Evolutionary conservation across 2,797 vertebrate species (phyloP).

Genomic region (Odontamblyopus rebecca): DNA sequence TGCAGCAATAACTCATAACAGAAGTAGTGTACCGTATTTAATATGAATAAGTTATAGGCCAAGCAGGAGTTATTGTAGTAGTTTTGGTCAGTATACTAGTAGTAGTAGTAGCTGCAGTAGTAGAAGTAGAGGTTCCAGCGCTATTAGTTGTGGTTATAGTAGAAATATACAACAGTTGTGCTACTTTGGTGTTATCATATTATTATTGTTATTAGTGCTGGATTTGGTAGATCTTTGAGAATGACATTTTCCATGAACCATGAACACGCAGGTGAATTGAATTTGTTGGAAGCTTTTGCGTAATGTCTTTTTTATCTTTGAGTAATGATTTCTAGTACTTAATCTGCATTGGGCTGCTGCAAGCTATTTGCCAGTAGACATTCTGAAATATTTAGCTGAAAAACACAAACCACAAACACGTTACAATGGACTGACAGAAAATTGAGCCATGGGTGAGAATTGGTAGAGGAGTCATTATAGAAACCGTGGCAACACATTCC

Average conservation of each 20-base stretch:
- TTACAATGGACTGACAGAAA: constrained; percentile 12
- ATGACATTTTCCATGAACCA: no score
- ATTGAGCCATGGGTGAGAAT: constrained; percentile 45
- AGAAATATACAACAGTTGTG: neutral
- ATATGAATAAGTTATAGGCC: neutral
- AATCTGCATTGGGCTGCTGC: constrained; percentile 1
- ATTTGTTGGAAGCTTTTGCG: neutral
- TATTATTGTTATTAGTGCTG: neutral
- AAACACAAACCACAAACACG: constrained; percentile 25
- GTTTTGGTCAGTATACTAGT: no score
- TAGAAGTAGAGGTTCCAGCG: neutral
- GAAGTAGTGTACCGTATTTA: neutral
- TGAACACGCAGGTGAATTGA: no score
- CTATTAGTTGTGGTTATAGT: neutral
- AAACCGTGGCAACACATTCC: constrained; percentile 74
- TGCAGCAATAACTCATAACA: neutral
- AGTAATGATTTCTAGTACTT: neutral
- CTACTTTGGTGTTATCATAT: neutral
- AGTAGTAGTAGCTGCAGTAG: neutral
- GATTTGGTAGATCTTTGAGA: no score
- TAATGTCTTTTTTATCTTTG: neutral
- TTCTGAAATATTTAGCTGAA: constrained; percentile 10
- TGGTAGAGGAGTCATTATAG: constrained; percentile 41
- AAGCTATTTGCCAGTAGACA: neutral
- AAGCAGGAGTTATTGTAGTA: neutral